Evolutionary conservation across 2,888 invertebrate genomes (phyloP).

Genomic region (Boloria euphrosyne): DNA sequence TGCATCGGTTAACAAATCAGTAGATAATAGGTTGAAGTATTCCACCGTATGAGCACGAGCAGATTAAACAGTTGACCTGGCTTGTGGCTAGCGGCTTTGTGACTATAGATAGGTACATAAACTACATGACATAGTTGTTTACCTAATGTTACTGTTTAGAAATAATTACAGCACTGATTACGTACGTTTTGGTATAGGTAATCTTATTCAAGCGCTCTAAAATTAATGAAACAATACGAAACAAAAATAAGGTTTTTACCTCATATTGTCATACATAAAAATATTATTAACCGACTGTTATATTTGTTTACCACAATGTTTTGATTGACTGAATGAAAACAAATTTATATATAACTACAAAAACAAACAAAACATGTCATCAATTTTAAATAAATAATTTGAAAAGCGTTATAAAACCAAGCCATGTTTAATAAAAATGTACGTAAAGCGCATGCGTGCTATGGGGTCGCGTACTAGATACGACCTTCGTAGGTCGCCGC

Average conservation of each 20-base stretch:
- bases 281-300: conserved; percentile 4
- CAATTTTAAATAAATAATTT: too few relatives aligned
- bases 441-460: conserved; percentile 64
- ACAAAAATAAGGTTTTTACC: not conserved
- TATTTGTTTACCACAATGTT: not conserved
- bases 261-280: not conserved
- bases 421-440: not conserved
- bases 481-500: conserved; percentile 77
- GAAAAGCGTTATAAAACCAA: too few relatives aligned
- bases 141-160: not conserved
- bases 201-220: not conserved
- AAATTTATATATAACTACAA: too few relatives aligned
- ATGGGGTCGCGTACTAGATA: conserved; percentile 69
- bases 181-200: not conserved
- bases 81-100: conserved; percentile 18
- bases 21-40: conserved; percentile 25
- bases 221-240: not conserved
- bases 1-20: conserved; percentile 19
- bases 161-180: not conserved
- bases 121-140: conserved; percentile 4
- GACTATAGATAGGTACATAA: not conserved
- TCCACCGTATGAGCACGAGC: conserved; percentile 17
- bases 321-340: too few relatives aligned
- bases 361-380: too few relatives aligned
- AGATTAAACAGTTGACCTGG: conserved; percentile 34